Conservation (phyloP, 2,888 invertebrate species). For the Epistrophe grossulariae region DNA sequence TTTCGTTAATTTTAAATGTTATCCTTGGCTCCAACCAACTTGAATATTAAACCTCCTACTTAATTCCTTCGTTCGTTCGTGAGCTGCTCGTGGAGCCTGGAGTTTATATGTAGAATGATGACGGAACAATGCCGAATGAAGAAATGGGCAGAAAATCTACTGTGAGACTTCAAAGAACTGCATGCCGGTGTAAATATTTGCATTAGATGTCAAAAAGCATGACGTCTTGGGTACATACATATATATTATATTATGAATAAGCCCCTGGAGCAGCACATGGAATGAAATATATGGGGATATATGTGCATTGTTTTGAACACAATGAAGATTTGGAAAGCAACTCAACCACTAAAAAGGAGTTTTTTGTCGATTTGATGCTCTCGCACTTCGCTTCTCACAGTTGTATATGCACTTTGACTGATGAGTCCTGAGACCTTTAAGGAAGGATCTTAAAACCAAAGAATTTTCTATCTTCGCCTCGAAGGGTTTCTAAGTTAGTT, state of each 20-base stretch:
- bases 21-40: slow-evolving; percentile 37
- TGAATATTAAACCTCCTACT: slow-evolving; percentile 29
- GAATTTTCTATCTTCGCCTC: slow-evolving; percentile 16
- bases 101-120: not conserved
- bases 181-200: slow-evolving; percentile 59
- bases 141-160: slow-evolving; percentile 4
- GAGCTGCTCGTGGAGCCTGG: not conserved
- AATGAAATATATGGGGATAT: not conserved
- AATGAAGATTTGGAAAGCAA: slow-evolving; percentile 9
- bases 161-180: slow-evolving; percentile 61
- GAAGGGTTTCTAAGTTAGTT: not conserved
- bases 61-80: not conserved
- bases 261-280: not conserved
- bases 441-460: slow-evolving; percentile 46
- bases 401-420: slow-evolving; percentile 51
- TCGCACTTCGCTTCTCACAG: not conserved
- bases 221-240: slow-evolving; percentile 59
- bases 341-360: slow-evolving; percentile 4
- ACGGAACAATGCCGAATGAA: slow-evolving; percentile 26
- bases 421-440: slow-evolving; percentile 60
- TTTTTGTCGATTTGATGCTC: slow-evolving; percentile 51
- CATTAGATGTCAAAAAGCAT: slow-evolving; percentile 69
- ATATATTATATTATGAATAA: slow-evolving; percentile 12
- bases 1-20: slow-evolving; percentile 69
- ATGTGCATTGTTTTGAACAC: slow-evolving; percentile 36